Evolutionary conservation across 2,113 vertebrate genomes (phyloP), one percentile per base, ranked within the genome.

Genomic region (Leucosticte australis): DNA sequence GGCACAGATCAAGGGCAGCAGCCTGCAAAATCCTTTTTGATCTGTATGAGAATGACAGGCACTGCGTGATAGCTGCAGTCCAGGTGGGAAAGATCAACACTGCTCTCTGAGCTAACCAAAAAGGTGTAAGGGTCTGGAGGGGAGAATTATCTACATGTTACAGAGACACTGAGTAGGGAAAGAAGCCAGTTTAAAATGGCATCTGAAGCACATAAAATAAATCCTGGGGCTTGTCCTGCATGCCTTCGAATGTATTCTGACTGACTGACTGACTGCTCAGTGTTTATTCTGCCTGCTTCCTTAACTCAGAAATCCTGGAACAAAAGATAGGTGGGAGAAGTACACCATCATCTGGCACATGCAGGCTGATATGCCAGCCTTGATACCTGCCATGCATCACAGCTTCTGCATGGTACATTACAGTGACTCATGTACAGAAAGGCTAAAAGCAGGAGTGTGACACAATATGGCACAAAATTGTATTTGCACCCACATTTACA

Each of bases 21-120:
- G 63, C 57, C 50, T 84, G 62, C 81, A 89, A 92, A 94, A 95
- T 89, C 74, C 52, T 76, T 92, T 96, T 85, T 95, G 81, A 87
- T 96, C 70, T 83, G 63, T 53, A 11, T 73, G 69, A 89, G 83
- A 79, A 44, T 94, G 94, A 91, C 93, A 94, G 87, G 84, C 81
- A 55, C 83, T 89, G 57, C 6, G 0, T 92, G 87, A 83, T 94
- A 87, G 82, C 81, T 94, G 70, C 59, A 50, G 84, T 73, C 74
- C 74, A 85, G 82, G 93, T 83, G 89, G 84, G 70, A 89, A 94
- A 94, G 70, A 87, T 79, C 87, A 88, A 49, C 59, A 15, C 30
- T 89, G 49, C 41, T 82, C 35, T 83, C 78, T 76, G 57, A 94
- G 78, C 37, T 91, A 91, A 65, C 63, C 50, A 65, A 57, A 87